These are phyloP conservation scores for Pelodytes ibericus DNA, from an alignment of 2,797 vertebrate genomes.

Conservation along the genomic window DNA sequence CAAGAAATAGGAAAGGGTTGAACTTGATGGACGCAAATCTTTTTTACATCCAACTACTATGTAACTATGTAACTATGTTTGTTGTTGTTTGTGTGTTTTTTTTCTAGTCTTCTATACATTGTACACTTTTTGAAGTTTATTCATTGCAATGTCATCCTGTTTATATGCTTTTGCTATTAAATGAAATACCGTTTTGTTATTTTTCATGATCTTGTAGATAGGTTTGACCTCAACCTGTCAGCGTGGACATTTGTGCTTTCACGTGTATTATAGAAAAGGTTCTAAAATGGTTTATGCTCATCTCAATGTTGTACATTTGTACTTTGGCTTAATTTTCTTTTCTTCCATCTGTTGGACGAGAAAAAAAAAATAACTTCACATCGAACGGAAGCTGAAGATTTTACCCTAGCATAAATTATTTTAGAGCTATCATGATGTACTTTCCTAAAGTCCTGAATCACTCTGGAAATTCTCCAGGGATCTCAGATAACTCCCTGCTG, in stretches of 20 bases:
- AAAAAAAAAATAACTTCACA: constrained; percentile 23
- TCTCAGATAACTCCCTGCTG: constrained; percentile 38
- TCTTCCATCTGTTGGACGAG: constrained; percentile 8
- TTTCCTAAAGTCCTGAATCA: constrained; percentile 40
- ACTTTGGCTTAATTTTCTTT: background rate
- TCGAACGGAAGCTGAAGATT: constrained; percentile 18
- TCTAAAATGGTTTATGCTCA: constrained; percentile 10
- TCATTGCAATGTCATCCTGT: no score
- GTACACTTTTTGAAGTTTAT: no score
- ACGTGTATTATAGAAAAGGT: background rate
- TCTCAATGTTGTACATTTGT: background rate
- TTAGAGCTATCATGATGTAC: constrained; percentile 44
- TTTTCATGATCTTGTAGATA: no score
- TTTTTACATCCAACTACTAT: no score
- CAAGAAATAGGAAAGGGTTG: no score
- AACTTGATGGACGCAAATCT: no score
- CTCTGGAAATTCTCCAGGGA: constrained; percentile 42
- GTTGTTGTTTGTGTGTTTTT: no score
- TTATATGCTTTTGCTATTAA: no score
- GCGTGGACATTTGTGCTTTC: background rate
- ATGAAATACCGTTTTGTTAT: no score
- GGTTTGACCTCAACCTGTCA: background rate
- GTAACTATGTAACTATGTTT: no score
- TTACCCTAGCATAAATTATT: constrained; percentile 42
- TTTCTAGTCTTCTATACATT: no score